These are phyloP conservation scores for Stenodera caucasica DNA, from an alignment of 2,888 invertebrate genomes.

Conservation along the genomic window DNA sequence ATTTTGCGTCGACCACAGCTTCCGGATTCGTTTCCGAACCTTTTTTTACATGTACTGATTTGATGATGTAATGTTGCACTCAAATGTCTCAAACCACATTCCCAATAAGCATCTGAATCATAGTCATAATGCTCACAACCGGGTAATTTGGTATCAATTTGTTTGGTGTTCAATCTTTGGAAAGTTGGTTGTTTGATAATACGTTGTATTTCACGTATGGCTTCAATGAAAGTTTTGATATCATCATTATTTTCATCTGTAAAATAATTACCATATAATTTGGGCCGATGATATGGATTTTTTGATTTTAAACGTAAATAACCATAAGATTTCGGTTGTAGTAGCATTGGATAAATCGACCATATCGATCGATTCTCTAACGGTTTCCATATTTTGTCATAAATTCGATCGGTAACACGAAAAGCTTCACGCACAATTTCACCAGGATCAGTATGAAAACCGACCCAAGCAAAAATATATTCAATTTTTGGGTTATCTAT, in stretches of 20 bases:
- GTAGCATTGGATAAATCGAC: conserved; percentile 50
- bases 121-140: conserved; percentile 56
- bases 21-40: conserved; percentile 55
- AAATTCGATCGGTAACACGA: too few species aligned
- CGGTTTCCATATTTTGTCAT: conserved; percentile 60
- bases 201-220: conserved; percentile 58
- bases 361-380: conserved; percentile 54
- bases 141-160: conserved; percentile 56
- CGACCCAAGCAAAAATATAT: background rate
- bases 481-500: conserved; percentile 2
- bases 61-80: conserved; percentile 57
- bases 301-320: conserved; percentile 66
- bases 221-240: conserved; percentile 46
- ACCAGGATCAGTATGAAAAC: background rate
- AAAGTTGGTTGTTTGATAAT: conserved; percentile 57
- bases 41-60: conserved; percentile 60
- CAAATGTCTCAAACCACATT: conserved; percentile 55
- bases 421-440: background rate
- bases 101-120: conserved; percentile 56
- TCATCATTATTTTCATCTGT: conserved; percentile 62
- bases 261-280: conserved; percentile 82
- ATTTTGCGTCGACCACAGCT: conserved; percentile 60
- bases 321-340: conserved; percentile 72
- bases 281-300: conserved; percentile 72
- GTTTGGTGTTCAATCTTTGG: conserved; percentile 53